Base-by-base conservation (phyloP, 1,140 invertebrate species). In the Drosophila dunni region DNA sequence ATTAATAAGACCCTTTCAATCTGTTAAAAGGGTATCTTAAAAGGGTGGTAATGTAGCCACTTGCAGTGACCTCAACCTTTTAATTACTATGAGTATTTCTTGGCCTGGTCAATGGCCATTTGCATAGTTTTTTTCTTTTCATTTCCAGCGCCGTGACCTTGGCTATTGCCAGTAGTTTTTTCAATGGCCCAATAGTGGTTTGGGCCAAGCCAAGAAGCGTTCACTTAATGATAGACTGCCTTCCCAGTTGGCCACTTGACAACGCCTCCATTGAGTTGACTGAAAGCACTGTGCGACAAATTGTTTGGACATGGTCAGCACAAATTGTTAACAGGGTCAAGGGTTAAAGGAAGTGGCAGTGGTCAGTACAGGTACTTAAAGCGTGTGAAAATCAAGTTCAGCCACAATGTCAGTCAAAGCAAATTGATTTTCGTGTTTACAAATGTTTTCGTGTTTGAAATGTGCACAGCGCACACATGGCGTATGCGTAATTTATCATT, bases 201-300 rank as follows among this genome's bases (percentile, higher is more conserved):
- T 34, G 20, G 8, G 56, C 13, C 24, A 29, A 60, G 36, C 33
- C 34, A 40, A 33, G 40, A 9, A 3, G 11, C 57, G 42, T 80
- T 45, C 40, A 62, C 38, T 82, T 79, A 83, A 84, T 82, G 71
- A 66, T 62, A 66, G 75, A 83, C 63, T 53, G 24, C 38, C 58
- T 48, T 50, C 42, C 38, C 33, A 44, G 54, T 65, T 71, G 68
- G 20, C 46, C 48, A 62, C 45, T 62, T 61, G 63, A 48, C 67
- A 73, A 54, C 56, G 60, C 66, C 40, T 38, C 45, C n/a, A 6
- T 11, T 20, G 17, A 24, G 48, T 10, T 40, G 45, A 42, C 11
- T 24, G 34, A 36, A 46, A 48, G 57, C 48, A 65, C n/a, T 15
- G 38, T 3, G 45, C 51, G 66, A 51, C 61, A 51, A 63, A 63